Base-by-base conservation (phyloP, 2,113 vertebrate species). In the Columbina picui region DNA sequence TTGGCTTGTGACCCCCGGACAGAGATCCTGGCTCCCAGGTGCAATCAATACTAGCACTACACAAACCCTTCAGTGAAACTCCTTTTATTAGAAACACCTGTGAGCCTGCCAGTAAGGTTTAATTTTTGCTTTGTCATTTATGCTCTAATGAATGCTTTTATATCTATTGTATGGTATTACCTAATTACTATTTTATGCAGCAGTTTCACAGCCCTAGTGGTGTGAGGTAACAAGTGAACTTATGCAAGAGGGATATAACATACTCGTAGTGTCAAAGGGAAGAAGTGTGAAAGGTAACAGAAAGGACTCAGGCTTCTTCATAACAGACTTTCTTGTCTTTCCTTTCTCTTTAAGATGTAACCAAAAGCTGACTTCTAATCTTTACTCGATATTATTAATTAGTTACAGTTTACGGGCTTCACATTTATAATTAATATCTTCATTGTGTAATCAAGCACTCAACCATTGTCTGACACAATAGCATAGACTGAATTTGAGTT, bases 71-170 rank as follows among this genome's bases (percentile, higher is more conserved):
- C 63, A 91, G 43, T 47, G 68, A 89, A 83, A 76, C 74, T 93
- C 27, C 45, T 86, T 91, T 73, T 69, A 63, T 74, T 68, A 91
- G 79, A 92, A 79, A 78, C 65, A 87, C 20, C 39, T 49, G 38
- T 76, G 56, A 79, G 14, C 12, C 59, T 87, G 25, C 32, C 45
- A 79, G 27, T 74, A 86, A 87, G 56, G 43, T 92, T 95, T 82
- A 59, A 89, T 90, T 82, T 94, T 87, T 45, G 25, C 64, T 91
- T 88, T 84, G 56, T 81, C 4, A 26, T 71, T 81, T 60, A 75
- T 91, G 59, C 36, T 67, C n/a, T 84, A 39, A 69, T 88, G 88
- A 86, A 92, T 92, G 57, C 41, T 77, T 91, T 91, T 93, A n/a
- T 77, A 57, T 75, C n/a, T 75, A 14, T 74, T 74, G 56, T 22